Conservation (phyloP, 2,888 invertebrate genomes). For the Autographa gamma region DNA sequence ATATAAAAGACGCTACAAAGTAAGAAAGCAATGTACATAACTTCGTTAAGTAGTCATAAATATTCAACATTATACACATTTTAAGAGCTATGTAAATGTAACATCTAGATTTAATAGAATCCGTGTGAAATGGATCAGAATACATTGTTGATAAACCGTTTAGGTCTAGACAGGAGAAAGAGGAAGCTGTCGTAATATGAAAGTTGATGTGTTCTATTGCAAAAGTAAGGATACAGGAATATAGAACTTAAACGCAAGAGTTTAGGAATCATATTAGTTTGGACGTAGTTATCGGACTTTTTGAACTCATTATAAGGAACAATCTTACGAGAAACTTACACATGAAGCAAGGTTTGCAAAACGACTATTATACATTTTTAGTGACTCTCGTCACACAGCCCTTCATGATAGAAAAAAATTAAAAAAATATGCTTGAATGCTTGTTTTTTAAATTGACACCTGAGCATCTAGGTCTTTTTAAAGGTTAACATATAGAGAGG, state of each 20-base stretch:
- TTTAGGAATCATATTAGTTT: neutral
- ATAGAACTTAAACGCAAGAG: neutral
- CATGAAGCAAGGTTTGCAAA: too few species aligned
- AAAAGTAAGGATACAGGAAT: slow-evolving; percentile 13
- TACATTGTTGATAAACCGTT: slow-evolving; percentile 31
- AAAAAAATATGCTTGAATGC: too few species aligned
- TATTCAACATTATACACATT: slow-evolving; percentile 30
- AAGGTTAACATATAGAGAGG: too few species aligned
- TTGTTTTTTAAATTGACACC: too few species aligned
- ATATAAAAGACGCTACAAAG: neutral
- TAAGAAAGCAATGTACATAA: slow-evolving; percentile 20
- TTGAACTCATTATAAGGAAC: neutral
- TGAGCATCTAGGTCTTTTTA: too few species aligned
- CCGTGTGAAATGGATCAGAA: slow-evolving; percentile 56
- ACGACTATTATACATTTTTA: too few species aligned
- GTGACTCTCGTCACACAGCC: too few species aligned
- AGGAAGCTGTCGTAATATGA: slow-evolving; percentile 46
- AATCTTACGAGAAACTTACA: neutral
- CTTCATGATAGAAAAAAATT: too few species aligned
- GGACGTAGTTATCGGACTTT: neutral
- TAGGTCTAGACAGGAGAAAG: slow-evolving; percentile 40
- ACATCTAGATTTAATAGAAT: slow-evolving; percentile 50
- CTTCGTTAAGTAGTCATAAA: slow-evolving; percentile 33
- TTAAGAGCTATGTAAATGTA: slow-evolving; percentile 19
- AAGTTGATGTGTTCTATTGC: slow-evolving; percentile 33